Evolutionary conservation across 1,140 invertebrate species (phyloP).

Genomic region (Drosophila gunungcola): DNA sequence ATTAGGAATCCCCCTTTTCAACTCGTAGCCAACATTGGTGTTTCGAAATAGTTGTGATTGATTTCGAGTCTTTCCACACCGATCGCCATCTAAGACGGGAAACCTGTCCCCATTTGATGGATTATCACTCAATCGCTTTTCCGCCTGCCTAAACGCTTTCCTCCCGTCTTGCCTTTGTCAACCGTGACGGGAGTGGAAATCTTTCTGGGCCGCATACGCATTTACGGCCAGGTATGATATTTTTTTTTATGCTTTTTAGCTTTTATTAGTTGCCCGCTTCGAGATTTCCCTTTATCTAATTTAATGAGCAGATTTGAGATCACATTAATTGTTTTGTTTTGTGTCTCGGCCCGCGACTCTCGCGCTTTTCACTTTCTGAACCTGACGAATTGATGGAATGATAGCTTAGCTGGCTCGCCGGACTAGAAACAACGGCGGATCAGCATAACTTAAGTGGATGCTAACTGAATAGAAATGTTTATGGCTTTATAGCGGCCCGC

Average conservation of each 20-base stretch:
- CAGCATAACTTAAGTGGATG: slow-evolving; percentile 61
- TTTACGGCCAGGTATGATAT: slow-evolving; percentile 19
- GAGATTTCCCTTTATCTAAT: slow-evolving; percentile 78
- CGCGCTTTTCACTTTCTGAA: slow-evolving; percentile 72
- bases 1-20: slow-evolving; percentile 29
- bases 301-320: slow-evolving; percentile 77
- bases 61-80: slow-evolving; percentile 23
- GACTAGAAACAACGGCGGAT: slow-evolving; percentile 44
- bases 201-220: slow-evolving; percentile 43
- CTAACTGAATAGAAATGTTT: slow-evolving; percentile 76
- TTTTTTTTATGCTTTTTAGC: slow-evolving; percentile 66
- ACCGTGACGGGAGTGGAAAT: slow-evolving; percentile 41
- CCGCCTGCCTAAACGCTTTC: slow-evolving; percentile 21
- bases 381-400: slow-evolving; percentile 72
- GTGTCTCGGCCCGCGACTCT: slow-evolving; percentile 14
- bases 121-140: slow-evolving; percentile 39
- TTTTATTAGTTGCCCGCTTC: slow-evolving; percentile 60
- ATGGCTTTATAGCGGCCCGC: slow-evolving; percentile 72
- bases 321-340: slow-evolving; percentile 69
- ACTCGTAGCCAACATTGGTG: slow-evolving; percentile 23
- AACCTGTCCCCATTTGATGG: slow-evolving; percentile 42
- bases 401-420: slow-evolving; percentile 28
- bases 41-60: slow-evolving; percentile 33
- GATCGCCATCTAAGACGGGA: slow-evolving; percentile 2
- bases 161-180: slow-evolving; percentile 28